These are phyloP conservation scores for Tipula lateralis DNA, from an alignment of 2,888 invertebrate species.

Conservation along the genomic window DNA sequence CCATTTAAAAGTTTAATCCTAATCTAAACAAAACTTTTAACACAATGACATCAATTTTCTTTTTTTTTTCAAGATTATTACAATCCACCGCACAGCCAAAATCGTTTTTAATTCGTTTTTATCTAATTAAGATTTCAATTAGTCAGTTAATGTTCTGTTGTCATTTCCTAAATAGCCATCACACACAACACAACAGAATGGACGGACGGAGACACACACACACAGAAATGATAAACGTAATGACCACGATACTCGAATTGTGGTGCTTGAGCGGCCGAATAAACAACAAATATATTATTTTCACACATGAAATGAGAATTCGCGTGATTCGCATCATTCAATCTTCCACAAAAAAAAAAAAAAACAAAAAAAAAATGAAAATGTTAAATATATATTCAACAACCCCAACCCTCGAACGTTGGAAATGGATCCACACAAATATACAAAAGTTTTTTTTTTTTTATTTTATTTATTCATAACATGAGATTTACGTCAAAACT, in stretches of 20 bases:
- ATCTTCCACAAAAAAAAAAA: neutral
- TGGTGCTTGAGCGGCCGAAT: neutral
- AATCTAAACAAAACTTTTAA: neutral
- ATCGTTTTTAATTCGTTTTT: neutral
- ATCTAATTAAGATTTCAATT: constrained; percentile 24
- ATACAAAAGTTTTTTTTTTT: neutral
- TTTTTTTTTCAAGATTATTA: neutral
- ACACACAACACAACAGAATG: neutral
- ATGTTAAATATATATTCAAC: no score
- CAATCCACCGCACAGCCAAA: neutral
- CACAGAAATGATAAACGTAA: no score
- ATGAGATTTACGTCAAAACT: constrained; percentile 24
- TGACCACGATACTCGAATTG: neutral
- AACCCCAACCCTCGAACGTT: no score
- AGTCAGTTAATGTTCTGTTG: constrained; percentile 19
- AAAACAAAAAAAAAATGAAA: no score
- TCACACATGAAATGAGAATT: constrained; percentile 19
- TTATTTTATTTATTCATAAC: constrained; percentile 1
- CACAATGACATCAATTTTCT: neutral
- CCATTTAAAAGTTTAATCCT: neutral
- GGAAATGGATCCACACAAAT: neutral
- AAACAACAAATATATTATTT: neutral
- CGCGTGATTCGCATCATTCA: neutral
- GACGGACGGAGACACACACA: neutral
- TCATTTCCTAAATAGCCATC: constrained; percentile 19